Evolutionary conservation across 2,888 invertebrate species (phyloP).

Genomic region (Noctua janthe): DNA sequence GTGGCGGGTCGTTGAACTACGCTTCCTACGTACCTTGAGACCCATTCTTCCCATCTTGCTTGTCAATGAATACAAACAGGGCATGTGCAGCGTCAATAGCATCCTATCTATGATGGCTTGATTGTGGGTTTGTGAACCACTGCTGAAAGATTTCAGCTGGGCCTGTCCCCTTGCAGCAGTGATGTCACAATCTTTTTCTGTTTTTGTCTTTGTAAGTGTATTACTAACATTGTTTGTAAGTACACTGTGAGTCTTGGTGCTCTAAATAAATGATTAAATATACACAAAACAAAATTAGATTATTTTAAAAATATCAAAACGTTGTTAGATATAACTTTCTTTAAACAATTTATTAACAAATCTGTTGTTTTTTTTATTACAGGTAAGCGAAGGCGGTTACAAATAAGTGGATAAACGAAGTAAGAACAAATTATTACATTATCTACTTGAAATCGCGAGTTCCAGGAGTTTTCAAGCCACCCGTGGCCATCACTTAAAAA

Average conservation of each 20-base stretch:
- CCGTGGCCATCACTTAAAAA: constrained; percentile 57
- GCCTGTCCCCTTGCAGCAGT: no score
- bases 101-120: no score
- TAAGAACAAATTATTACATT: constrained; percentile 42
- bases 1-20: not conserved
- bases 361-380: constrained; percentile 38
- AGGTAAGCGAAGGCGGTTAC: constrained; percentile 57
- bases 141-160: no score
- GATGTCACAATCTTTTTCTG: no score
- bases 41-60: not conserved
- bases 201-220: no score
- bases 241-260: no score
- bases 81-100: no score
- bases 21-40: not conserved
- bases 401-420: constrained; percentile 28
- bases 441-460: constrained; percentile 27
- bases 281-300: not conserved
- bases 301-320: not conserved
- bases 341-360: not conserved
- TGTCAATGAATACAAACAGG: not conserved
- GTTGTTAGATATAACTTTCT: not conserved
- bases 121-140: no score
- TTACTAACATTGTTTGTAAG: no score
- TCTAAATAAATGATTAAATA: no score
- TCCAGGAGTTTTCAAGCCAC: constrained; percentile 50